Evolutionary conservation across 2,113 vertebrate genomes (phyloP).

Genomic region (Serinus canaria): DNA sequence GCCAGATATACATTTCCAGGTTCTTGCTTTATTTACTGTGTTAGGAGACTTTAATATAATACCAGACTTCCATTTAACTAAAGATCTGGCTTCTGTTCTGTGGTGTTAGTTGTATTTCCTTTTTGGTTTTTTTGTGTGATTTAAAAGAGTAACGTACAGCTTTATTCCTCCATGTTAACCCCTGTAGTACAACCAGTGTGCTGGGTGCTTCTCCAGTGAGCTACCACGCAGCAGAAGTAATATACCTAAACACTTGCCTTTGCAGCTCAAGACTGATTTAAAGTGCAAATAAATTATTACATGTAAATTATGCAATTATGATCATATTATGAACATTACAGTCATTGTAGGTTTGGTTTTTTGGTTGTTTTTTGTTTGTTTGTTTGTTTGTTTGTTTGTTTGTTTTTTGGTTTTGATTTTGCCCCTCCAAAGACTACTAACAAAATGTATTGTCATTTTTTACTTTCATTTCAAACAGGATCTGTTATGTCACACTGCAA

Average conservation of each 20-base stretch:
- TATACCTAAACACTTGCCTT: background rate
- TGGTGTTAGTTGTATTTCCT: background rate
- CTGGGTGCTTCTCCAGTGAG: background rate
- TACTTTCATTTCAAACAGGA: background rate
- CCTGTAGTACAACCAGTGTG: background rate
- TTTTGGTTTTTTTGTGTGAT: background rate
- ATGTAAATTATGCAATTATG: background rate
- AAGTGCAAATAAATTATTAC: background rate
- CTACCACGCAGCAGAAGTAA: background rate
- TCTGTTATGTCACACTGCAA: background rate
- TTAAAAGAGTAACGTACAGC: background rate
- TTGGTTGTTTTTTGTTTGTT: background rate
- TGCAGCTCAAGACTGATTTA: background rate
- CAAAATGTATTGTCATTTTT: background rate
- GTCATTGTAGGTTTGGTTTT: background rate
- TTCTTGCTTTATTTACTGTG: background rate
- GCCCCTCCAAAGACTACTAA: accelerated
- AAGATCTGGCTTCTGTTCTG: background rate
- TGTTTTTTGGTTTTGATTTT: background rate
- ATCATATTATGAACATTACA: background rate
- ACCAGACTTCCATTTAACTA: background rate
- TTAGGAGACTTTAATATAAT: background rate
- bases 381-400: accelerated
- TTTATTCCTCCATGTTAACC: background rate
- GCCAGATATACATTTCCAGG: background rate